A percentile compares a stretch with the other conserved stretches of the same genome.
These are phyloP conservation scores for Eptesicus fuscus DNA, from an alignment of 2,113 vertebrate genomes.

Conservation along the genomic window DNA sequence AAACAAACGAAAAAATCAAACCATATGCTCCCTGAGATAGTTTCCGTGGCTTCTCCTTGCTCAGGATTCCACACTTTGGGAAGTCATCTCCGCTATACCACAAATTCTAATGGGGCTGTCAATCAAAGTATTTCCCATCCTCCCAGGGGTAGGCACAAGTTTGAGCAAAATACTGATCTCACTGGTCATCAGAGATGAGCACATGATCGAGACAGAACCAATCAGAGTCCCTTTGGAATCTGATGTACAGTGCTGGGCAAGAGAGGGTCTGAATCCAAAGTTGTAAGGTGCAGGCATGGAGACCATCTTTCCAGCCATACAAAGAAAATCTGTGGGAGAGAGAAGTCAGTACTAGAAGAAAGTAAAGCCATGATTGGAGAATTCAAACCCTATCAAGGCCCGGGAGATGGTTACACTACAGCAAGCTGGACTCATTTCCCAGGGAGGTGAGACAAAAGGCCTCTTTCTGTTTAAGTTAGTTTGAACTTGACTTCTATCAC, in stretches of 20 bases:
- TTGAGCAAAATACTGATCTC: neutral
- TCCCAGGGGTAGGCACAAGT: neutral
- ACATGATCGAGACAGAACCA: neutral
- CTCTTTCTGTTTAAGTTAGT: neutral
- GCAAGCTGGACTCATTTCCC: neutral
- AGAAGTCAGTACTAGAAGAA: neutral
- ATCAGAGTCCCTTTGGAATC: neutral
- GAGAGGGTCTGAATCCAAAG: neutral
- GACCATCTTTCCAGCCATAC: neutral
- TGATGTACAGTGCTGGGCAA: neutral
- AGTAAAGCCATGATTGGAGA: neutral
- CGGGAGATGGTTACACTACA: neutral
- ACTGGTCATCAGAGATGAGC: neutral
- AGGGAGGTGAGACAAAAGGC: neutral
- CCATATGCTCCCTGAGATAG: neutral
- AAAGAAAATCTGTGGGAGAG: neutral
- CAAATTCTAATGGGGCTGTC: neutral
- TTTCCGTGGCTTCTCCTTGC: neutral
- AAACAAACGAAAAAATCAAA: neutral
- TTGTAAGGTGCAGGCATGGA: neutral
- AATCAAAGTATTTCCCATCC: neutral
- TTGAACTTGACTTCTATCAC: neutral
- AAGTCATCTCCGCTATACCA: neutral
- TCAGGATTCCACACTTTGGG: neutral
- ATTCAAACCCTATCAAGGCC: neutral